Conservation (phyloP, 2,888 invertebrate genomes). For the Hirtodrosophila alboralis region DNA sequence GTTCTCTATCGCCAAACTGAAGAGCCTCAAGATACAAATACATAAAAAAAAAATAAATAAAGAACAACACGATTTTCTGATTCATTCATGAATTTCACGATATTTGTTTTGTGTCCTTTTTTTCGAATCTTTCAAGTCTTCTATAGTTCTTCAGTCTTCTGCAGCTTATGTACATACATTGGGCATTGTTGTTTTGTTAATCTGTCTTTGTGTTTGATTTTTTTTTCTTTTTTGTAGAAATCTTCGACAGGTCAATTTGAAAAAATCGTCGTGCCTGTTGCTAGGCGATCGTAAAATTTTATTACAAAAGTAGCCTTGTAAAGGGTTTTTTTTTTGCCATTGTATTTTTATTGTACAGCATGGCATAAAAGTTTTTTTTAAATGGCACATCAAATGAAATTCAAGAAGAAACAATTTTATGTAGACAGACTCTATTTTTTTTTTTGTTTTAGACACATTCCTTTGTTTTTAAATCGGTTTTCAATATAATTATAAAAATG, state of each 20-base stretch:
- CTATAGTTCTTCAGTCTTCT: constrained; percentile 7
- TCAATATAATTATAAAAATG: too few species aligned
- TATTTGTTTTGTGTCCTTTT: constrained; percentile 67
- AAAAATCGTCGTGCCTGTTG: constrained; percentile 52
- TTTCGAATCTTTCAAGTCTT: constrained; percentile 22
- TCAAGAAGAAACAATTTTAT: constrained; percentile 9
- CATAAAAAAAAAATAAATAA: constrained; percentile 10
- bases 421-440: background rate
- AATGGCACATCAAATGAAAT: constrained; percentile 18
- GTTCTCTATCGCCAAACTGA: constrained; percentile 14
- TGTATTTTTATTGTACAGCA: background rate
- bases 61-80: constrained; percentile 69
- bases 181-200: constrained; percentile 42
- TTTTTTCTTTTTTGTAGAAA: constrained; percentile 12
- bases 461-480: too few species aligned
- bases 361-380: background rate
- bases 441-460: background rate
- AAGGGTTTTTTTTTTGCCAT: constrained; percentile 9
- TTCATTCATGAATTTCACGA: constrained; percentile 77
- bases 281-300: constrained; percentile 70
- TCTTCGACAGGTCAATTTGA: constrained; percentile 6
- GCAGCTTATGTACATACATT: constrained; percentile 7
- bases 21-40: constrained; percentile 14
- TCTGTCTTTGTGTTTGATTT: constrained; percentile 12
- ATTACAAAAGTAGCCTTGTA: constrained; percentile 48